These are phyloP conservation scores for Poeciliopsis infans DNA, from an alignment of 2,797 vertebrate genomes.

Conservation along the genomic window DNA sequence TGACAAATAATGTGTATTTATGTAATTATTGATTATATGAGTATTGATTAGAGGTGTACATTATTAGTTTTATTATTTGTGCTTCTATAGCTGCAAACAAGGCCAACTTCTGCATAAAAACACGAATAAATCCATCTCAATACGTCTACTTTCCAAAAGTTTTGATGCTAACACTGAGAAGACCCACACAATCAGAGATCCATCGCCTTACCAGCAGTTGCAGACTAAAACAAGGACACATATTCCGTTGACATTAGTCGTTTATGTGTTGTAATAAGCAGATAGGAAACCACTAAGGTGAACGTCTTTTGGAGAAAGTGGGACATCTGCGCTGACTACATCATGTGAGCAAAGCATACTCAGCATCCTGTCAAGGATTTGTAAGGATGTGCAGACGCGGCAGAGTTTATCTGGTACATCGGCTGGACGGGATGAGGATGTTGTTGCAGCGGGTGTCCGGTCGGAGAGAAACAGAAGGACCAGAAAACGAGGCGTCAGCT, in stretches of 20 bases:
- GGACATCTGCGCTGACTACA: constrained; percentile 50
- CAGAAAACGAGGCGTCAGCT: constrained; percentile 14
- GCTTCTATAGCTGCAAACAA: neutral
- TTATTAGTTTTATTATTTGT: neutral
- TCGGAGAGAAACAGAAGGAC: constrained; percentile 31
- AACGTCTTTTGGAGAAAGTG: constrained; percentile 44
- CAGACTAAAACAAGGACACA: neutral
- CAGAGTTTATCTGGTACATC: constrained; percentile 50
- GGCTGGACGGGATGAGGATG: constrained; percentile 36
- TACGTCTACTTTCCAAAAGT: neutral
- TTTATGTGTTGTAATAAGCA: constrained; percentile 23
- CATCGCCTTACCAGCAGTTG: neutral
- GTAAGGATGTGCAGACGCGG: constrained; percentile 48
- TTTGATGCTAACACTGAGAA: neutral
- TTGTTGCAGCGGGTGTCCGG: constrained; percentile 43
- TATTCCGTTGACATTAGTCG: constrained; percentile 13
- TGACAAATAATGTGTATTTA: neutral
- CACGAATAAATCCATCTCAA: neutral
- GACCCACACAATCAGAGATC: constrained; percentile 4
- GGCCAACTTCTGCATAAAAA: neutral
- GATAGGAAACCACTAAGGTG: constrained; percentile 18
- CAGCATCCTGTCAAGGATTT: constrained; percentile 64
- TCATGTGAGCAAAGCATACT: constrained; percentile 51
- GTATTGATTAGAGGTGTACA: neutral
- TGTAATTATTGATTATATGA: neutral